phyloP scores from a whole-genome alignment of 2,113 vertebrate species.

The Pangasianodon gigas region DNA sequence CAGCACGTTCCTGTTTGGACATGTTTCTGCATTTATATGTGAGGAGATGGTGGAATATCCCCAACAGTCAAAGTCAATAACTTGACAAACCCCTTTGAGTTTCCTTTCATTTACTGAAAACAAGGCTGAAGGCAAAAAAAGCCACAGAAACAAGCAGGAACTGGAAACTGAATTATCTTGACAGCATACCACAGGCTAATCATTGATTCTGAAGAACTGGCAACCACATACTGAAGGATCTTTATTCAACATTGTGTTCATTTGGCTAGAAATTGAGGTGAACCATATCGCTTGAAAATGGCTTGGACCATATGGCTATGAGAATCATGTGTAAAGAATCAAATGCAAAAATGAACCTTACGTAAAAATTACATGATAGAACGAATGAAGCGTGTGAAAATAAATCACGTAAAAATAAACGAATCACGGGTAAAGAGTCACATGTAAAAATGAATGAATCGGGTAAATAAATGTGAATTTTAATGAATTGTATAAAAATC shows the following conservation, averaged over 20 bases:
- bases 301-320: neutral
- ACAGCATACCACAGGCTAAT: neutral
- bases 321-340: neutral
- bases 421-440: neutral
- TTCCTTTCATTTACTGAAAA: neutral
- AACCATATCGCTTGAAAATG: neutral
- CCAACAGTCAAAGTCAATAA: slow-evolving; percentile 11
- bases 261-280: neutral
- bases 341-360: neutral
- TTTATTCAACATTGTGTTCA: neutral
- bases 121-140: neutral
- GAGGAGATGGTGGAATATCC: slow-evolving; percentile 1
- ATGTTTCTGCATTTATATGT: neutral
- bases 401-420: neutral
- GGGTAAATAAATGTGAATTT: too few species aligned
- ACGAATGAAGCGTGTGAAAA: neutral
- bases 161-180: neutral
- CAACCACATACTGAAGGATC: neutral
- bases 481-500: neutral
- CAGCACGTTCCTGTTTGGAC: neutral
- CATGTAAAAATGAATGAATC: neutral
- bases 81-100: neutral
- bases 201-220: neutral
- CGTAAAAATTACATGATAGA: neutral
- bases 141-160: neutral